These are phyloP conservation scores for Myotis davidii DNA, from an alignment of 2,113 vertebrate species.

Conservation along the genomic window DNA sequence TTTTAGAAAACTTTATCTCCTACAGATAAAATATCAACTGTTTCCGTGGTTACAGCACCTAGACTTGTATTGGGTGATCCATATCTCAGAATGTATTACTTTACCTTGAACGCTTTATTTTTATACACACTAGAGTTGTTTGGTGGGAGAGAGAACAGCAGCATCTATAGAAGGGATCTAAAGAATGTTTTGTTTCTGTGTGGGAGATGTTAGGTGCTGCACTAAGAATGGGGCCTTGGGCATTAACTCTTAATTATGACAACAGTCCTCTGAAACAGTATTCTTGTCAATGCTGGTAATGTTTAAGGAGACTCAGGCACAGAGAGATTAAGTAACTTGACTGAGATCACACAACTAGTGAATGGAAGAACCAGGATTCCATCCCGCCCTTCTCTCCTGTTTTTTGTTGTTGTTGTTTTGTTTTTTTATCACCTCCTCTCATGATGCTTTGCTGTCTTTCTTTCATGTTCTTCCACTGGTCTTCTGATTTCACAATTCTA, in stretches of 20 bases:
- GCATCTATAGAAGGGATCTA: background rate
- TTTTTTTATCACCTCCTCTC: background rate
- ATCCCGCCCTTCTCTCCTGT: background rate
- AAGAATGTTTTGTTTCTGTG: background rate
- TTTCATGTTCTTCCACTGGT: background rate
- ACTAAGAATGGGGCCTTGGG: background rate
- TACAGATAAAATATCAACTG: conserved; percentile 55
- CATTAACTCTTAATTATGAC: background rate
- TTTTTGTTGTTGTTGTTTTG: no score
- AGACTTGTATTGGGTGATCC: conserved; percentile 58
- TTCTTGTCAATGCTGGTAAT: background rate
- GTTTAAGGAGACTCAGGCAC: background rate
- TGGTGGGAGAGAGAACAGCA: background rate
- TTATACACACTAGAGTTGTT: background rate
- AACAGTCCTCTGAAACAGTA: background rate
- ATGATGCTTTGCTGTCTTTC: background rate
- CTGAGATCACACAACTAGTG: background rate
- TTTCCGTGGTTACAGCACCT: conserved; percentile 75
- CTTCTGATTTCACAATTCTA: background rate
- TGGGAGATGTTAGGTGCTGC: background rate
- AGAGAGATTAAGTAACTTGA: background rate
- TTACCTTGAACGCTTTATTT: conserved; percentile 68
- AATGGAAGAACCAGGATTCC: background rate
- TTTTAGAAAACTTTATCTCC: conserved; percentile 20
- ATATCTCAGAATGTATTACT: conserved; percentile 17